Evolutionary conservation across 2,113 vertebrate genomes (phyloP).

Genomic region (Butorides virescens): DNA sequence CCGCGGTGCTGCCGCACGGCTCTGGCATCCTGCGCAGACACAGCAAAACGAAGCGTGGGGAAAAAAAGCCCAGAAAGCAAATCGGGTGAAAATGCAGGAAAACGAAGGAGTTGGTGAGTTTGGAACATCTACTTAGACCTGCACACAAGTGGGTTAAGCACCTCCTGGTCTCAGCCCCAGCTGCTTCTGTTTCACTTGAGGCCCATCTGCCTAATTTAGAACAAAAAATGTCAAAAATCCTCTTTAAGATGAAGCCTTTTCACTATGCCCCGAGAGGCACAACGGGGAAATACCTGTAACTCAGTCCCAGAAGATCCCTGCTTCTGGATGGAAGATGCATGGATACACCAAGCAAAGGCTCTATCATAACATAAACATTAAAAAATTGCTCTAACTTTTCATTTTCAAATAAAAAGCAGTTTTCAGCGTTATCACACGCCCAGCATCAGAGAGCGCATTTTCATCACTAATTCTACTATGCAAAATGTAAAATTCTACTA

Average conservation of each 20-base stretch:
- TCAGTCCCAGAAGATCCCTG: background rate
- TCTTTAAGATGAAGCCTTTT: background rate
- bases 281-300: background rate
- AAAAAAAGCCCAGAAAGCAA: background rate
- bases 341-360: background rate
- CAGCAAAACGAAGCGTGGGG: background rate
- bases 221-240: background rate
- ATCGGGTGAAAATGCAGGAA: background rate
- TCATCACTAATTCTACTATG: background rate
- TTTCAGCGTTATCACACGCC: background rate
- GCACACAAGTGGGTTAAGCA: background rate
- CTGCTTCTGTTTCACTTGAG: background rate
- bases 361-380: background rate
- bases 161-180: background rate
- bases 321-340: background rate
- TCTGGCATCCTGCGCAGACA: rapidly evolving
- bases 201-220: background rate
- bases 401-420: background rate
- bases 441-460: background rate
- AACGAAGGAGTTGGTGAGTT: background rate
- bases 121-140: background rate
- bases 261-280: background rate
- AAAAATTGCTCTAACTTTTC: background rate
- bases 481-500: background rate
- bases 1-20: rapidly evolving